Evolutionary conservation across 2,888 invertebrate genomes (phyloP).

Genomic region (Tenthredo mesomela): DNA sequence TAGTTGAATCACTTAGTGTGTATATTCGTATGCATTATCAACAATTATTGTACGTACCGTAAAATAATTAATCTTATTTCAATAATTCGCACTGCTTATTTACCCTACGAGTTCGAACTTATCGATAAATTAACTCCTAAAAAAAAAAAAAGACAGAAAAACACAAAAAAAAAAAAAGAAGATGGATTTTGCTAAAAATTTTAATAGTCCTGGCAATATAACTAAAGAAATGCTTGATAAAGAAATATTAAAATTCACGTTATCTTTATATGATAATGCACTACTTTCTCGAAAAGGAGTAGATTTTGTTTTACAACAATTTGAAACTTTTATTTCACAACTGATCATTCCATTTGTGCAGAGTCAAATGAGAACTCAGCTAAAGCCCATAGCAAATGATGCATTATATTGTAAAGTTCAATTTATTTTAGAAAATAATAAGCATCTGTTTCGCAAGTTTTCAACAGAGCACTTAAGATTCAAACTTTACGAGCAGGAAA

Average conservation of each 20-base stretch:
- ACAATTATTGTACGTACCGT: too few species aligned
- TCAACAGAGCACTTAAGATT: conserved; percentile 2
- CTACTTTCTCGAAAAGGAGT: conserved; percentile 54
- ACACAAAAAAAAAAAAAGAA: neutral
- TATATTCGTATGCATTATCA: too few species aligned
- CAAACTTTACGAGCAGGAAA: conserved; percentile 53
- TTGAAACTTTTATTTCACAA: neutral
- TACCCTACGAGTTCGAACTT: too few species aligned
- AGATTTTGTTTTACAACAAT: conserved; percentile 28
- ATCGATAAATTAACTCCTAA: too few species aligned
- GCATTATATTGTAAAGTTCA: neutral
- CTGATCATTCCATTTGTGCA: neutral
- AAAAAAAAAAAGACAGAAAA: too few species aligned
- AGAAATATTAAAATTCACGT: conserved; percentile 54
- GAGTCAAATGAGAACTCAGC: conserved; percentile 23
- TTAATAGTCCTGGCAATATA: conserved; percentile 21
- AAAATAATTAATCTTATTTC: too few species aligned
- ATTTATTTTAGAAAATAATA: conserved; percentile 26
- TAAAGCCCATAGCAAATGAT: neutral
- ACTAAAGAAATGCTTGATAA: conserved; percentile 33
- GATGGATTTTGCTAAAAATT: conserved; percentile 12
- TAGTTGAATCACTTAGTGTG: too few species aligned
- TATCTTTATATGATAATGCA: conserved; percentile 54
- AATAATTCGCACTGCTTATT: too few species aligned
- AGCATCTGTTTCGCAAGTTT: conserved; percentile 21